phyloP scores from a whole-genome alignment of 2,113 vertebrate species.

The Petrocephalus microphthalmus region DNA sequence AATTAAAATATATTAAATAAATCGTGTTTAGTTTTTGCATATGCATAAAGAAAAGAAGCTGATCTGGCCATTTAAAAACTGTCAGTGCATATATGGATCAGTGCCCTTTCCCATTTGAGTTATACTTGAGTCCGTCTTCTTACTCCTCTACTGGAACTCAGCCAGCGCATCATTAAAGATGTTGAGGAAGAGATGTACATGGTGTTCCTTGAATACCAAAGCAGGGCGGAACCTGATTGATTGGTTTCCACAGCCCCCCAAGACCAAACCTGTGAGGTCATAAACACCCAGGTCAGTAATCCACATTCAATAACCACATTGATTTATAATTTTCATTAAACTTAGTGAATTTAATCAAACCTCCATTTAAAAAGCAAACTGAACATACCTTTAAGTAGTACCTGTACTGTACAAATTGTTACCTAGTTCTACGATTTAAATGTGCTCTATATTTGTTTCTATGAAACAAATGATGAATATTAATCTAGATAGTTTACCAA shows the following conservation, averaged over 20 bases:
- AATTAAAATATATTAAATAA: too few relatives aligned
- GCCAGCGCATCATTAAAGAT: constrained; percentile 85
- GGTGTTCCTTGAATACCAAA: constrained; percentile 86
- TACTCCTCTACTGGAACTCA: constrained; percentile 68
- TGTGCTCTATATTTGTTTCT: too few relatives aligned
- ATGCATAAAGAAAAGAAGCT: neutral
- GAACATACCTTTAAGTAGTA: neutral
- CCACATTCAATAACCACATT: neutral
- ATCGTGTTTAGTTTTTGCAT: neutral
- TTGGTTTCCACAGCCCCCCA: constrained; percentile 82
- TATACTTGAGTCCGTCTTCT: neutral
- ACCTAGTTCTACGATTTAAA: too few relatives aligned
- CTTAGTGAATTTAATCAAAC: neutral
- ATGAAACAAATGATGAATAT: neutral
- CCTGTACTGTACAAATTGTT: neutral
- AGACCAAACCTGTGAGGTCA: constrained; percentile 66
- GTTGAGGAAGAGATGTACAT: constrained; percentile 85
- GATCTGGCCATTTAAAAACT: neutral
- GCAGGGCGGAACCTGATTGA: constrained; percentile 88
- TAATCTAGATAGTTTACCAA: neutral
- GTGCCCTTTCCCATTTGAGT: neutral
- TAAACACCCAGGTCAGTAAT: neutral
- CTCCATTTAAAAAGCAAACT: neutral
- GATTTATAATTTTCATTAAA: neutral
- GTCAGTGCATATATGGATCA: neutral